These are phyloP conservation scores for Ceratosolen fusciceps DNA, from an alignment of 1,140 invertebrate species.

Conservation along the genomic window DNA sequence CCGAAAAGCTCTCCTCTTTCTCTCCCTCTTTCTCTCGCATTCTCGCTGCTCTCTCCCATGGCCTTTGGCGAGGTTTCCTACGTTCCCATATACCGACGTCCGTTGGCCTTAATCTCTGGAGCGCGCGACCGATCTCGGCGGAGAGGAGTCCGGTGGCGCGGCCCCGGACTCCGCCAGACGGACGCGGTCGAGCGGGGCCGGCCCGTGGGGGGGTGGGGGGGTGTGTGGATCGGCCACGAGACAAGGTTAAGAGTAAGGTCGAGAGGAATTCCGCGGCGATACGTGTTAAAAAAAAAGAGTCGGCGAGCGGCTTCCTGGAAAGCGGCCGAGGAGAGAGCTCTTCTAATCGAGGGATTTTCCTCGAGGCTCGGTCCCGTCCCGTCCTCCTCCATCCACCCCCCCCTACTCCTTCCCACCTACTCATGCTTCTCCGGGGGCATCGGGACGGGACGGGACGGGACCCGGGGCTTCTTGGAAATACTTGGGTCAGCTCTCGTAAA, in stretches of 20 bases:
- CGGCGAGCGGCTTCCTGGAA: constrained; percentile 6
- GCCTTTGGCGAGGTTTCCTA: neutral
- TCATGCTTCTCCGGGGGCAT: neutral
- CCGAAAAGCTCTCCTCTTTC: constrained; percentile 52
- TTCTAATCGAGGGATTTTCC: constrained; percentile 13
- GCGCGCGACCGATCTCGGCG: constrained; percentile 9
- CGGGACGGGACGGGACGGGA: no score
- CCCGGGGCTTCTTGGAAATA: neutral
- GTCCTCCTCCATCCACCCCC: neutral
- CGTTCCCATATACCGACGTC: neutral
- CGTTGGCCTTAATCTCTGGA: neutral
- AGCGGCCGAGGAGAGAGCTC: neutral
- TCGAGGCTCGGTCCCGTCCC: neutral
- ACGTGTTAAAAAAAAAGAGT: neutral
- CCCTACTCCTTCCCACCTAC: neutral
- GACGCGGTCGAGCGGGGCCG: no score
- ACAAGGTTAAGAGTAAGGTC: neutral
- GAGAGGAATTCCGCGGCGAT: neutral
- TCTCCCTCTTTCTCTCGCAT: neutral
- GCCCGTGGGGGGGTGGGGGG: neutral
- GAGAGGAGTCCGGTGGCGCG: neutral
- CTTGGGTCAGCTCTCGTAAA: constrained; percentile 17
- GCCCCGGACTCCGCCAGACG: neutral
- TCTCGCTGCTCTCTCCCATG: neutral
- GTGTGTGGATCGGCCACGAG: no score